phyloP scores from a whole-genome alignment of 2,888 invertebrate genomes.

The Himalopsyche tibetana region DNA sequence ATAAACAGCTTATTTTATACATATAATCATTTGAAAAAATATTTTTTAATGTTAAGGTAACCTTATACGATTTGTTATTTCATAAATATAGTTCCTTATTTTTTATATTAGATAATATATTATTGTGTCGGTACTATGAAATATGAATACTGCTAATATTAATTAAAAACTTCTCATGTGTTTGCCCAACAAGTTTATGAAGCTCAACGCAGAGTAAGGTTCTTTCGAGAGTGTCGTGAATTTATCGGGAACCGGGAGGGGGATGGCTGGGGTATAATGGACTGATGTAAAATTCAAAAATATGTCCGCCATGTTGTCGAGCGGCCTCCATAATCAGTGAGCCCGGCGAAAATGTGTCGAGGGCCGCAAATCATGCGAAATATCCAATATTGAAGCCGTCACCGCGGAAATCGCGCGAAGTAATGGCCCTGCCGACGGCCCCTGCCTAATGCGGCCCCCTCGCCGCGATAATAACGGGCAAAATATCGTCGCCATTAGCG shows the following conservation, averaged over 20 bases:
- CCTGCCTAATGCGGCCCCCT: slow-evolving; percentile 53
- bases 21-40: too few species aligned
- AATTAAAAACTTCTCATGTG: too few species aligned
- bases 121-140: too few species aligned
- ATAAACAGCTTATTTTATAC: too few species aligned
- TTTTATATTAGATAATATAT: too few species aligned
- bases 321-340: slow-evolving; percentile 9
- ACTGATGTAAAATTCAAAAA: slow-evolving; percentile 48
- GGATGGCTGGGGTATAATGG: background rate
- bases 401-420: slow-evolving; percentile 56
- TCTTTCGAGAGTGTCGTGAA: background rate
- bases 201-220: slow-evolving; percentile 1
- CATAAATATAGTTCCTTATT: too few species aligned
- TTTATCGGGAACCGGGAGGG: background rate
- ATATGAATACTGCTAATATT: too few species aligned
- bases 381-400: slow-evolving; percentile 57
- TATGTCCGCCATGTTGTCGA: slow-evolving; percentile 13
- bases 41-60: too few species aligned
- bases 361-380: slow-evolving; percentile 51
- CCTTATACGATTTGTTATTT: too few species aligned
- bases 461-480: slow-evolving; percentile 64
- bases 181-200: background rate
- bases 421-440: slow-evolving; percentile 49
- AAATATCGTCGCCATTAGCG: slow-evolving; percentile 66
- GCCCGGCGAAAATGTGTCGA: slow-evolving; percentile 42